Evolutionary conservation across 37 sponge, comb jelly and placozoan genomes (phyloP).

Genomic region (Bolinopsis microptera): DNA sequence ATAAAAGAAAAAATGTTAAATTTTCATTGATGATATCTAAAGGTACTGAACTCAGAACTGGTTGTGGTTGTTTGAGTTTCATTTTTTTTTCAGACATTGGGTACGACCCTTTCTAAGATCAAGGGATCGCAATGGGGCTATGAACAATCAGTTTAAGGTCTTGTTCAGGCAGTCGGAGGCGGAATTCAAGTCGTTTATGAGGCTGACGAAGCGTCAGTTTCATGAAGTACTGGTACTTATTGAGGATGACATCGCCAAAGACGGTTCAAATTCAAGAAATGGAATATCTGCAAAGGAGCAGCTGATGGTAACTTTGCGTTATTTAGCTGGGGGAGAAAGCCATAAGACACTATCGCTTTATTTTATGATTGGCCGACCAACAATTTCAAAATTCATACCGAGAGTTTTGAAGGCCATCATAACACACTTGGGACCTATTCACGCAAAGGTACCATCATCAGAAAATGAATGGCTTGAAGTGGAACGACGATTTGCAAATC

Average conservation of each 20-base stretch:
- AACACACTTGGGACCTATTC: background rate
- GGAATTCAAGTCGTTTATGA: slow-evolving; percentile 2
- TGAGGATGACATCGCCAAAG: background rate
- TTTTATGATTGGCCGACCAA: slow-evolving; percentile 17
- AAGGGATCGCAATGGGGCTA: background rate
- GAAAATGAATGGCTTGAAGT: slow-evolving; percentile 66
- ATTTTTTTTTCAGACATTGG: slow-evolving; percentile 33
- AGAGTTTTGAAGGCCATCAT: background rate
- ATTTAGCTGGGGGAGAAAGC: background rate
- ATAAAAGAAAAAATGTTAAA: too few relatives aligned
- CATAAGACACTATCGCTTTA: background rate
- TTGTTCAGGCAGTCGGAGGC: background rate
- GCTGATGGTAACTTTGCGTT: background rate
- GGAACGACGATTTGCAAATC: slow-evolving; percentile 8
- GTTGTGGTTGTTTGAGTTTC: too few relatives aligned
- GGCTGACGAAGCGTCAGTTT: background rate
- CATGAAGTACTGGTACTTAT: background rate
- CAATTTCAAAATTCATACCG: slow-evolving; percentile 1
- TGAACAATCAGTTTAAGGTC: slow-evolving; percentile 14
- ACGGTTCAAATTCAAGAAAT: background rate
- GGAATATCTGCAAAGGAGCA: slow-evolving; percentile 5
- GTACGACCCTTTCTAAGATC: background rate
- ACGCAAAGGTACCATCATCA: background rate
- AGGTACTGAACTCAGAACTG: too few relatives aligned
- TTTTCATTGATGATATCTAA: too few relatives aligned